Conservation (phyloP, 1,140 invertebrate genomes). For the Portunus trituberculatus region DNA sequence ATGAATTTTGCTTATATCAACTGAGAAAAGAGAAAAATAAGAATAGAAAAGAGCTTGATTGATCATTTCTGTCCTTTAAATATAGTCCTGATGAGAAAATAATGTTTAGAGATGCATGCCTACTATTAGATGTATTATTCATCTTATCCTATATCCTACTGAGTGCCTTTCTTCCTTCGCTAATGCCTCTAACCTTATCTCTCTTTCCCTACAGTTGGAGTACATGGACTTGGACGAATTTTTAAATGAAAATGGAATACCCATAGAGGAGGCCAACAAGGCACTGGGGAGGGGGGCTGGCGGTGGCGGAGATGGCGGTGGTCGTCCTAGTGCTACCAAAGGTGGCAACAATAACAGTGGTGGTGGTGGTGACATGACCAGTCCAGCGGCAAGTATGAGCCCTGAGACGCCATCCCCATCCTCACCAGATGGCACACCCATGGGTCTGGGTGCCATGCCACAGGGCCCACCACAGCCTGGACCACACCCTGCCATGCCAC, state of each 20-base stretch:
- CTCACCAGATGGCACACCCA: neutral
- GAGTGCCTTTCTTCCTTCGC: no score
- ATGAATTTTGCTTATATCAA: no score
- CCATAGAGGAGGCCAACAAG: conserved; percentile 49
- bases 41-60: no score
- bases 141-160: no score
- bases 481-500: neutral
- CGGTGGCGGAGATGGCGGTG: neutral
- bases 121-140: no score
- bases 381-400: neutral
- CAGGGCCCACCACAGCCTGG: conserved; percentile 34
- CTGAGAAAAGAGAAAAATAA: no score
- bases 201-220: conserved; percentile 54
- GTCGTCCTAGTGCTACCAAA: neutral
- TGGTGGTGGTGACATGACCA: neutral
- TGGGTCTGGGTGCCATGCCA: conserved; percentile 52
- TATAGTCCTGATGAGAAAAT: no score
- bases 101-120: no score
- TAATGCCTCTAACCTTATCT: neutral
- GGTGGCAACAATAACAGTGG: neutral
- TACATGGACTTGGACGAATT: conserved; percentile 72
- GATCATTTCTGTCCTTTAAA: no score
- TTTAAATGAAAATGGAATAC: conserved; percentile 69
- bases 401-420: conserved; percentile 37
- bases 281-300: neutral